Conservation (phyloP, 2,888 invertebrate species). For the Nyleta sp. region DNA sequence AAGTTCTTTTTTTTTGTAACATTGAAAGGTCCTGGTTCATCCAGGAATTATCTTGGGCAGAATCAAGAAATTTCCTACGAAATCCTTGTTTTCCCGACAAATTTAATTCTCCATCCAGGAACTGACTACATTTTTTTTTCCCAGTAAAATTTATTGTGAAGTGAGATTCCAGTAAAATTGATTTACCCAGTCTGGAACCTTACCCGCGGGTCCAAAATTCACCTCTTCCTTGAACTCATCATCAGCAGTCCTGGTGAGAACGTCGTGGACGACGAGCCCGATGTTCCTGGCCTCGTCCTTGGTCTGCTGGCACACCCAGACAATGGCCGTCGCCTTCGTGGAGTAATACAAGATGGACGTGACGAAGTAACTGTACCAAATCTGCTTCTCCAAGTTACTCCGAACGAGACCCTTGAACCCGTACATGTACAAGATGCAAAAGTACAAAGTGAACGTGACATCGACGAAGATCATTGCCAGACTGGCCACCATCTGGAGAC, state of each 20-base stretch:
- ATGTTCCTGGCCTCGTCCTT: conserved; percentile 71
- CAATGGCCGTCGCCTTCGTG: conserved; percentile 67
- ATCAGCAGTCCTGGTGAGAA: conserved; percentile 68
- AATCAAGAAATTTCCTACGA: too few species aligned
- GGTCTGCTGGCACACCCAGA: conserved; percentile 71
- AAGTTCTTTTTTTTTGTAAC: too few species aligned
- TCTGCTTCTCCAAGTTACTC: conserved; percentile 67
- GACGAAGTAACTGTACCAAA: conserved; percentile 73
- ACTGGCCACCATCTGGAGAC: conserved; percentile 69
- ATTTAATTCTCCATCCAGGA: too few species aligned
- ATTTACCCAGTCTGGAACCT: too few species aligned
- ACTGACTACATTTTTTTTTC: too few species aligned
- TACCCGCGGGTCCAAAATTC: too few species aligned
- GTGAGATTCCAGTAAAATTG: background rate
- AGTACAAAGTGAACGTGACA: conserved; percentile 74
- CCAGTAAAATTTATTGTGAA: background rate
- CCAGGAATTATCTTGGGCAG: too few species aligned
- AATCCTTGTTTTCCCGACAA: too few species aligned
- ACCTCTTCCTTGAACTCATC: conserved; percentile 71
- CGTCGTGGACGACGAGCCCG: conserved; percentile 71
- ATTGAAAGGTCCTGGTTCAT: too few species aligned
- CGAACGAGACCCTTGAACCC: conserved; percentile 39
- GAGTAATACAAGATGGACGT: conserved; percentile 71
- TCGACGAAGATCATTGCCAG: conserved; percentile 73
- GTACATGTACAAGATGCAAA: conserved; percentile 69